These are phyloP conservation scores for Brachyalestes nurse DNA, from an alignment of 2,797 vertebrate genomes.

Conservation along the genomic window DNA sequence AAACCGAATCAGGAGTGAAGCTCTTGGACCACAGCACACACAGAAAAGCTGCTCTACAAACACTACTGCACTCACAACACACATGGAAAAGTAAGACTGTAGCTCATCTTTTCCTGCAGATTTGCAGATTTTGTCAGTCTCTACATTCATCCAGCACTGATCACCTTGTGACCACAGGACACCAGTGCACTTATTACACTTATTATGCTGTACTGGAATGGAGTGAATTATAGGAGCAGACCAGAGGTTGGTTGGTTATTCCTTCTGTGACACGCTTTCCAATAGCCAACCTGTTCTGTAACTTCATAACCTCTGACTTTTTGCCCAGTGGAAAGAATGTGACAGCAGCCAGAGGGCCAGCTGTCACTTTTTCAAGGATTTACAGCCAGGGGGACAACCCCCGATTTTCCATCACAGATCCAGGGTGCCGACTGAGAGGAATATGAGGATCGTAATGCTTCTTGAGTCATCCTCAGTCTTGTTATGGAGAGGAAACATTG, in stretches of 20 bases:
- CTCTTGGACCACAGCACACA: too few relatives aligned
- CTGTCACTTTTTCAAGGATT: constrained; percentile 71
- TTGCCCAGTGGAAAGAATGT: constrained; percentile 76
- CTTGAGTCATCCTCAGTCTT: constrained; percentile 35
- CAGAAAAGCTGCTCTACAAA: too few relatives aligned
- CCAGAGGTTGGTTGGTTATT: neutral
- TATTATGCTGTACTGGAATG: neutral
- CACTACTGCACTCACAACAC: too few relatives aligned
- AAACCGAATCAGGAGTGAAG: too few relatives aligned
- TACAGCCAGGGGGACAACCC: constrained; percentile 54
- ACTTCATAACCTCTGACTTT: constrained; percentile 69
- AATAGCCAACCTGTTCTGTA: constrained; percentile 53
- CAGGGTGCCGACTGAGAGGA: constrained; percentile 23
- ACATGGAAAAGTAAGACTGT: too few relatives aligned
- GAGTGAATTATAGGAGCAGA: neutral
- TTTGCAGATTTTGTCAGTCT: too few relatives aligned
- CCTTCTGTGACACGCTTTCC: constrained; percentile 47
- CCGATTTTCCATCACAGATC: constrained; percentile 63
- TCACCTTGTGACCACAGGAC: too few relatives aligned
- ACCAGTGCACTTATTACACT: too few relatives aligned
- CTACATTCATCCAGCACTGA: too few relatives aligned
- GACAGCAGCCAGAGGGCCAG: constrained; percentile 70
- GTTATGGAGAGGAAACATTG: constrained; percentile 40
- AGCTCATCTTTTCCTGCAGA: too few relatives aligned
- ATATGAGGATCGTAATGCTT: constrained; percentile 34